Evolutionary conservation across 2,888 invertebrate species (phyloP).

Genomic region (Linyphia triangularis): DNA sequence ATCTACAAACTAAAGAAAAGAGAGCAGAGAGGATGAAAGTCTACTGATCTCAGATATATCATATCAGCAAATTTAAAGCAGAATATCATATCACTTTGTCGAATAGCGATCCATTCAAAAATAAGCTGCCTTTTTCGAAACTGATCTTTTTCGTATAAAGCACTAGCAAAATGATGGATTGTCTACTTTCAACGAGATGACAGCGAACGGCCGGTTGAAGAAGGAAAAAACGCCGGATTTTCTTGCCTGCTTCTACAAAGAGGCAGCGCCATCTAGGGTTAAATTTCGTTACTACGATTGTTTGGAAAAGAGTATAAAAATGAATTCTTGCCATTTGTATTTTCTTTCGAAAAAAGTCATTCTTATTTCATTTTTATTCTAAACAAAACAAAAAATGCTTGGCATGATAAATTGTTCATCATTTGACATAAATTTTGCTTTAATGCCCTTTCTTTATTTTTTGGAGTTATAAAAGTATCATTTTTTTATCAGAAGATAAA

Average conservation of each 20-base stretch:
- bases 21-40: constrained; percentile 7
- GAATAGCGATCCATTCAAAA: constrained; percentile 72
- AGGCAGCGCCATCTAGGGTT: constrained; percentile 59
- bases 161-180: constrained; percentile 69
- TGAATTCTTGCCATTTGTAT: no score
- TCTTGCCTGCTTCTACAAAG: constrained; percentile 16
- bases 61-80: constrained; percentile 73
- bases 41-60: constrained; percentile 46
- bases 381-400: constrained; percentile 41
- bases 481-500: constrained; percentile 31
- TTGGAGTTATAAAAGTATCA: background rate
- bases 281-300: constrained; percentile 38
- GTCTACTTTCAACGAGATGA: constrained; percentile 56
- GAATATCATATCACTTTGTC: constrained; percentile 74
- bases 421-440: constrained; percentile 69
- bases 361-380: constrained; percentile 16
- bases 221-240: constrained; percentile 28
- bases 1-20: background rate
- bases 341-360: background rate
- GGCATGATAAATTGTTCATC: constrained; percentile 58
- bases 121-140: constrained; percentile 70
- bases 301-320: background rate
- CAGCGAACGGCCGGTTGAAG: constrained; percentile 65
- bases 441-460: constrained; percentile 20
- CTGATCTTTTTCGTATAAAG: constrained; percentile 73